These are phyloP conservation scores for Nebria salina DNA, from an alignment of 2,888 invertebrate species.

Conservation along the genomic window DNA sequence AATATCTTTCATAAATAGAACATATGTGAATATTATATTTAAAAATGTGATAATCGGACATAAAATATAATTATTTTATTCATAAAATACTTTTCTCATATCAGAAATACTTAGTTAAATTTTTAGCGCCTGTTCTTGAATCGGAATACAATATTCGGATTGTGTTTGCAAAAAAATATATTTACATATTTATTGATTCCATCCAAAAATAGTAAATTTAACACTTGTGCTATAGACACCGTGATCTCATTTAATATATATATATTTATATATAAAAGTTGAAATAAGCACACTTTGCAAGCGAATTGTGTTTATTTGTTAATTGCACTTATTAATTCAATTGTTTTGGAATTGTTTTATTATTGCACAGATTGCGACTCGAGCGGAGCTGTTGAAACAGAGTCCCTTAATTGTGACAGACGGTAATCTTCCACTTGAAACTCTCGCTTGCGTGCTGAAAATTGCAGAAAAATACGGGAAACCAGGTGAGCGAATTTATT, in stretches of 20 bases:
- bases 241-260: neutral
- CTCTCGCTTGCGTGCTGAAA: constrained; percentile 72
- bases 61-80: neutral
- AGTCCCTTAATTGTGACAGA: constrained; percentile 85
- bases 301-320: constrained; percentile 11
- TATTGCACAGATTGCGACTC: constrained; percentile 67
- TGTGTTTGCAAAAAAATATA: no score
- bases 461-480: constrained; percentile 70
- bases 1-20: no score
- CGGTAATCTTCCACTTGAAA: constrained; percentile 78
- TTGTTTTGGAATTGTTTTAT: neutral
- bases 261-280: neutral
- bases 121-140: no score
- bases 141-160: no score
- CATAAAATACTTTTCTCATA: neutral
- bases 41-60: neutral
- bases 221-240: neutral
- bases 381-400: constrained; percentile 68
- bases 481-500: constrained; percentile 70
- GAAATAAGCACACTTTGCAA: neutral
- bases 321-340: neutral
- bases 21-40: neutral
- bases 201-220: neutral
- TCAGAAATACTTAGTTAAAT: neutral
- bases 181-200: no score